Evolutionary conservation across 2,797 vertebrate genomes (phyloP).

Genomic region (Artibeus lituratus): DNA sequence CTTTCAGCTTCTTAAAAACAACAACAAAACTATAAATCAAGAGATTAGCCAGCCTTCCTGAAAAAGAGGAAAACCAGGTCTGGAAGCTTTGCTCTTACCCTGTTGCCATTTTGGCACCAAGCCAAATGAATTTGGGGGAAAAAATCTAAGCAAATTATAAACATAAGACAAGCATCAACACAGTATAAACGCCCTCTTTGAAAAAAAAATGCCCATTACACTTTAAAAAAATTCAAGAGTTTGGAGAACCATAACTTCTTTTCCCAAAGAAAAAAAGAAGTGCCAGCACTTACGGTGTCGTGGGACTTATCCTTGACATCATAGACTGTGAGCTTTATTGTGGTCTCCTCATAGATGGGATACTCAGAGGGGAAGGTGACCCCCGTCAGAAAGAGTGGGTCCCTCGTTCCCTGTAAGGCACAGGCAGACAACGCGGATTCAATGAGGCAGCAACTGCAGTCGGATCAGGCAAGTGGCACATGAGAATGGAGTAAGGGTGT

Average conservation of each 20-base stretch:
- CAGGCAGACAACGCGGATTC: slow-evolving; percentile 75
- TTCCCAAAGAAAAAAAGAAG: not conserved
- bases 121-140: not conserved
- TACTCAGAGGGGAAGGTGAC: slow-evolving; percentile 94
- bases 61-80: not conserved
- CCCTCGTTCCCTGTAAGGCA: slow-evolving; percentile 92
- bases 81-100: not conserved
- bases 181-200: not conserved
- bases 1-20: not conserved
- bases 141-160: not conserved
- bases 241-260: not conserved
- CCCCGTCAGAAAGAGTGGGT: slow-evolving; percentile 96
- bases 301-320: slow-evolving; percentile 95
- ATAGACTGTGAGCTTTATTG: slow-evolving; percentile 95
- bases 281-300: slow-evolving; percentile 90
- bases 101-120: not conserved
- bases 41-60: not conserved
- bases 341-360: slow-evolving; percentile 92
- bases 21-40: not conserved
- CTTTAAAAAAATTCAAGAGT: not conserved
- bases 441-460: slow-evolving; percentile 83
- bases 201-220: not conserved
- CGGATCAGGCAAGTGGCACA: not conserved
- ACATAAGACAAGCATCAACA: not conserved
- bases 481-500: slow-evolving; percentile 26